phyloP scores from a whole-genome alignment of 2,113 vertebrate genomes.

The Melanerpes aurifrons region DNA sequence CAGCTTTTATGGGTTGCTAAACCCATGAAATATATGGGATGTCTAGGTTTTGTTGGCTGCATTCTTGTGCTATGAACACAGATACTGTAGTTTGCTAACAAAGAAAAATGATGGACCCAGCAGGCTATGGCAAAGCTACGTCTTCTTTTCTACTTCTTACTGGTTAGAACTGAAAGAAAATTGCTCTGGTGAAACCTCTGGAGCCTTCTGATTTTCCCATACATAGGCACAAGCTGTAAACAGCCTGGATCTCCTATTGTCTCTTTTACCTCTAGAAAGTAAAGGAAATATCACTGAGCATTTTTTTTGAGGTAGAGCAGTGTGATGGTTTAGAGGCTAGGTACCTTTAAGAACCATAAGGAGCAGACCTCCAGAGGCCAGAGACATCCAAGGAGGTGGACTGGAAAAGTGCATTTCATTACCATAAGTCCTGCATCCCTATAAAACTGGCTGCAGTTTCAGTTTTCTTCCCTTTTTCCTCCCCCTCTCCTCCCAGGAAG shows the following conservation, averaged over 20 bases:
- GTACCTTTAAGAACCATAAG: no score
- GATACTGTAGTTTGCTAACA: slow-evolving; percentile 1
- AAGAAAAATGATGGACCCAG: not conserved
- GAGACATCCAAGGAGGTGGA: no score
- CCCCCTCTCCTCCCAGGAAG: no score
- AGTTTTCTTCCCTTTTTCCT: no score
- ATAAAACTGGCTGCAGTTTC: no score
- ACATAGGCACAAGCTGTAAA: not conserved
- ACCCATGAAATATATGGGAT: slow-evolving; percentile 40
- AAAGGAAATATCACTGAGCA: not conserved
- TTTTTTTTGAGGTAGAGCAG: not conserved
- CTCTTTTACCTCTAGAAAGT: not conserved
- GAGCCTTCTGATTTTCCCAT: not conserved
- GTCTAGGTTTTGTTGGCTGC: slow-evolving; percentile 33
- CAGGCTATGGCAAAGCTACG: not conserved
- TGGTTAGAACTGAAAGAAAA: slow-evolving; percentile 12
- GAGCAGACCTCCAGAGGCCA: no score
- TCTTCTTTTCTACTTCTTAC: slow-evolving; percentile 12
- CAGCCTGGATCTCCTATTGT: not conserved
- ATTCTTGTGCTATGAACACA: slow-evolving; percentile 43
- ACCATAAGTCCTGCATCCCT: no score
- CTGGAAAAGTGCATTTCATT: no score
- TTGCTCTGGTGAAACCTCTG: not conserved
- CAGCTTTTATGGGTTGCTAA: slow-evolving; percentile 54
- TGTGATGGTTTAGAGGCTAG: no score